Percentiles rank a stretch among this genome's conserved stretches.
Evolutionary conservation across 2,113 vertebrate genomes (phyloP).

Genomic region (Stegostoma tigrinum): DNA sequence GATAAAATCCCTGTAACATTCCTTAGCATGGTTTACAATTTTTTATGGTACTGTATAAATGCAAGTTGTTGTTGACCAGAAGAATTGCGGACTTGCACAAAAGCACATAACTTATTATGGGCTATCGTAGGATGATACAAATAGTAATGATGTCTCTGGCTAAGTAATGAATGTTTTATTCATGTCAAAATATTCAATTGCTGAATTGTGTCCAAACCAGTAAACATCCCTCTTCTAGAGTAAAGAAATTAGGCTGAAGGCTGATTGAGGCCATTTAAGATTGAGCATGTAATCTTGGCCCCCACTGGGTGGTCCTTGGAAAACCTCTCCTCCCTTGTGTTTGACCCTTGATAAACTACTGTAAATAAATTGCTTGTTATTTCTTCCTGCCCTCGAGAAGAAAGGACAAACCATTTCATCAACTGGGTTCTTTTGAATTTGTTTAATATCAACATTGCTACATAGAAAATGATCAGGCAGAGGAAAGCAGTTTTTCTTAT

Average conservation of each 20-base stretch:
- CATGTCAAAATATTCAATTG: constrained; percentile 44
- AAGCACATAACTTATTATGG: not conserved
- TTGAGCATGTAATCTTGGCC: not conserved
- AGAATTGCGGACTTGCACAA: not conserved
- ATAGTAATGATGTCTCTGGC: not conserved
- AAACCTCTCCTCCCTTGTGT: constrained; percentile 41
- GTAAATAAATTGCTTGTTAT: constrained; percentile 43
- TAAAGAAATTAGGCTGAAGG: constrained; percentile 36
- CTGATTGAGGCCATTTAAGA: constrained; percentile 38
- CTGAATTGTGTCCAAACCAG: constrained; percentile 43
- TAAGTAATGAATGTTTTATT: not conserved
- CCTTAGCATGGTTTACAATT: not conserved
- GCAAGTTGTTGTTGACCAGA: not conserved
- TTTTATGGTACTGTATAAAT: not conserved
- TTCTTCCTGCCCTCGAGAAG: no score
- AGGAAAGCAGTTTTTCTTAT: not conserved
- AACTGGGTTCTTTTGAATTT: not conserved
- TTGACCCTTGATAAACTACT: constrained; percentile 46
- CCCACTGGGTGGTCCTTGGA: constrained; percentile 51
- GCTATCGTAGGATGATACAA: not conserved
- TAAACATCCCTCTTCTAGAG: constrained; percentile 45
- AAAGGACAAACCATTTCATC: constrained; percentile 9
- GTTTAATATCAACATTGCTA: not conserved
- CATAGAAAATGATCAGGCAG: not conserved
- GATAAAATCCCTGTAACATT: not conserved